phyloP scores from a whole-genome alignment of 1,140 invertebrate species.

The Drosophila mojavensis region DNA sequence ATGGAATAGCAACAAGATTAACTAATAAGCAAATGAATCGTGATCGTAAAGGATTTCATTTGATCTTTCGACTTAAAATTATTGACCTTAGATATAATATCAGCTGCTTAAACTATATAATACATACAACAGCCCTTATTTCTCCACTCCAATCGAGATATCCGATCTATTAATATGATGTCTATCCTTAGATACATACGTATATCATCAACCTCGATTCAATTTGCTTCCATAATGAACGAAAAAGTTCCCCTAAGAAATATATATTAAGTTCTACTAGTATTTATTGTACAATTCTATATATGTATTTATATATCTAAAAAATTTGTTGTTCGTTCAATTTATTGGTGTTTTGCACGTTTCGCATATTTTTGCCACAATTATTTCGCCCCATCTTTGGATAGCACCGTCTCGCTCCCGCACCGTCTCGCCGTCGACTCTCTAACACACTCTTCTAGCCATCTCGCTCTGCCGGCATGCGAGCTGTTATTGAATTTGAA shows the following conservation, averaged over 20 bases:
- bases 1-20: not conserved
- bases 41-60: not conserved
- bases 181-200: not conserved
- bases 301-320: not conserved
- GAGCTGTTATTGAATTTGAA: slow-evolving; percentile 70
- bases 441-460: slow-evolving; percentile 2
- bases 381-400: slow-evolving; percentile 49
- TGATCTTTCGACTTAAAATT: not conserved
- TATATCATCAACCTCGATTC: not conserved
- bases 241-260: slow-evolving; percentile 1
- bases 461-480: slow-evolving; percentile 42
- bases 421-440: slow-evolving; percentile 3
- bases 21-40: not conserved
- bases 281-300: slow-evolving; percentile 7
- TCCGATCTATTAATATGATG: too few species aligned
- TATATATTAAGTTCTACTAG: slow-evolving; percentile 5
- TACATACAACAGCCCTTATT: too few species aligned
- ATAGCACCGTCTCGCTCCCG: not conserved
- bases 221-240: not conserved
- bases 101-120: too few species aligned
- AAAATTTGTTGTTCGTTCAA: slow-evolving; percentile 6
- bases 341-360: slow-evolving; percentile 59
- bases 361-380: slow-evolving; percentile 57
- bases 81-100: not conserved
- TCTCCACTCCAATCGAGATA: too few species aligned